A percentile compares a stretch with the other conserved stretches of the same genome.
Evolutionary conservation across 1,140 invertebrate species (phyloP).

Genomic region (Diprion similis): DNA sequence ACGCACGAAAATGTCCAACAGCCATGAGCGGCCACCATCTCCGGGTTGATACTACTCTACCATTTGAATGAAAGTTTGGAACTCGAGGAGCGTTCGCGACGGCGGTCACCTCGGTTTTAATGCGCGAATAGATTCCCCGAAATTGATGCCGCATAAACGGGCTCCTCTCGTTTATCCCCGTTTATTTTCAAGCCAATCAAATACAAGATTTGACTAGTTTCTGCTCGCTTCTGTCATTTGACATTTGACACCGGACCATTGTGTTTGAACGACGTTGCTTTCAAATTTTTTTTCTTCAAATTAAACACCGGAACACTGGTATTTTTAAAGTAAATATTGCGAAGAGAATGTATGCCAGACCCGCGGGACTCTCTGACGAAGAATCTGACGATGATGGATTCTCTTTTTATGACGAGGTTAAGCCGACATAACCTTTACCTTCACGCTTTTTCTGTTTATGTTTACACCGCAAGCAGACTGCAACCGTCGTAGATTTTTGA

Average conservation of each 20-base stretch:
- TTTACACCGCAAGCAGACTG: too few relatives aligned
- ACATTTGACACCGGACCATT: constrained; percentile 1
- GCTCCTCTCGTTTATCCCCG: too few relatives aligned
- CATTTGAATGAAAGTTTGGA: background rate
- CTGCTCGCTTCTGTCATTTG: background rate
- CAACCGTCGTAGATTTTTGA: too few relatives aligned
- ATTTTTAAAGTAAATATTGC: background rate
- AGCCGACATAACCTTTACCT: background rate
- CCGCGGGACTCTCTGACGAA: background rate
- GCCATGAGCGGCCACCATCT: constrained; percentile 1
- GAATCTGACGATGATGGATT: constrained; percentile 1
- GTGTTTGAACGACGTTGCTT: background rate
- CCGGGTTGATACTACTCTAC: constrained; percentile 1
- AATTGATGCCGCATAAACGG: too few relatives aligned
- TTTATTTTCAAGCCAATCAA: too few relatives aligned
- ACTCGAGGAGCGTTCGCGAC: too few relatives aligned
- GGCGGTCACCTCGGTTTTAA: too few relatives aligned
- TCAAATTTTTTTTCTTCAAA: background rate
- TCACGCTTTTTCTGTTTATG: too few relatives aligned
- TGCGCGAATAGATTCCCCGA: too few relatives aligned
- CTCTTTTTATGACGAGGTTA: background rate
- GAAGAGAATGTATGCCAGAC: background rate
- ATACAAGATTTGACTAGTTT: background rate
- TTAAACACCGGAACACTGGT: background rate
- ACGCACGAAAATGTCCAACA: background rate